These are phyloP conservation scores for Chlorospingus flavigularis DNA, from an alignment of 2,797 vertebrate species.

Conservation along the genomic window DNA sequence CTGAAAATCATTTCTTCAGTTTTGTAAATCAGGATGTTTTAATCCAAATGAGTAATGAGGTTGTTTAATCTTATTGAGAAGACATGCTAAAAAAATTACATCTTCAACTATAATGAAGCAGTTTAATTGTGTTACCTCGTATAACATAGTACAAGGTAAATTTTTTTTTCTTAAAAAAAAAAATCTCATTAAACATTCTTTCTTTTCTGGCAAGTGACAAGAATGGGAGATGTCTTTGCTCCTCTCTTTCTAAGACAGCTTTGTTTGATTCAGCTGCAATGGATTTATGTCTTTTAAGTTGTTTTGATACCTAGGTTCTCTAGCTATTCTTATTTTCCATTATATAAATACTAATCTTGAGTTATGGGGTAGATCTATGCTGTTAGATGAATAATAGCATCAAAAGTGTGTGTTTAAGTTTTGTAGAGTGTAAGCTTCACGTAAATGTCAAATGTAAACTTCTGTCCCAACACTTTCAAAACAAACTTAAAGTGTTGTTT, in stretches of 20 bases:
- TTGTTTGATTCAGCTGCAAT: not conserved
- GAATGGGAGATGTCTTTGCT: not conserved
- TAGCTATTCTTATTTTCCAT: not conserved
- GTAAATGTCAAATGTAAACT: not conserved
- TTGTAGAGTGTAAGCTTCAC: not conserved
- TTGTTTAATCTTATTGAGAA: not conserved
- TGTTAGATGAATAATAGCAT: not conserved
- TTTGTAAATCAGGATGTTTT: not conserved
- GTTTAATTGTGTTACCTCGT: slow-evolving; percentile 2
- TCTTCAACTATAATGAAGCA: not conserved
- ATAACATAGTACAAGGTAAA: not conserved
- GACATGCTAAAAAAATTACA: not conserved
- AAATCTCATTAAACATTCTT: not conserved
- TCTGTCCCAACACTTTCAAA: not conserved
- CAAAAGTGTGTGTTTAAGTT: not conserved
- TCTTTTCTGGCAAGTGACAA: not conserved
- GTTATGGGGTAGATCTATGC: not conserved
- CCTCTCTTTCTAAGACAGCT: not conserved
- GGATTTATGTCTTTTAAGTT: not conserved
- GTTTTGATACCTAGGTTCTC: not conserved
- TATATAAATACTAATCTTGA: not conserved
- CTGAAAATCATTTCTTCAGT: not conserved
- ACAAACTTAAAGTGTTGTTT: not conserved
- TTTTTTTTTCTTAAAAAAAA: not conserved
- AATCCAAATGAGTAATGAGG: not conserved